Base-by-base conservation (phyloP, 2,797 vertebrate genomes). In the Gymnodraco acuticeps region DNA sequence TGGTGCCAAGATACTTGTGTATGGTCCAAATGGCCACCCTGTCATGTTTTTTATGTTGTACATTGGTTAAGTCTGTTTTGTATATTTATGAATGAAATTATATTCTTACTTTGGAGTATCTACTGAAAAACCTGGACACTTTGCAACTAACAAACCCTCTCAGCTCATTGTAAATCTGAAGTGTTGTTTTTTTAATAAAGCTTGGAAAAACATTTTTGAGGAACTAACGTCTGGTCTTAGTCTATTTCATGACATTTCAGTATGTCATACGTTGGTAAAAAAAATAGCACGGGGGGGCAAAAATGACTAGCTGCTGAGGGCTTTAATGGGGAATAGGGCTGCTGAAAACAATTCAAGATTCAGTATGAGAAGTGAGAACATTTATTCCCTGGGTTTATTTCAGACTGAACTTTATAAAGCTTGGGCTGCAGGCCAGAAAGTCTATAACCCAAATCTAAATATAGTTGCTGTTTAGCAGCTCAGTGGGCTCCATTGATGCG, bases 361-460 rank as follows among this genome's bases (percentile, higher is more conserved):
- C 46, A 41, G 11, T 15, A 6, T 31, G 3, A 52, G 16, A 53
- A 20, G 38, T 65, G 8, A 27, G n/a, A 23, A 38, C 27, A 27
- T 38, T 38, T 9, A 38, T 38, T 38, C 33, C 8, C 19, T 55
- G 42, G 58, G 43, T 58, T n/a, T 1, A 46, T 65, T 56, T 72
- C 3, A 59, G 19, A n/a, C 45, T 68, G 47, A 79, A 61, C 60
- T 59, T 53, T 48, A 5, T 0, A 15, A 71, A 46, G 55, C 31
- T 1, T 42, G 38, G 73, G 76, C 80, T 70, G 46, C 43, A 17
- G 16, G 62, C 74, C 84, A 80, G 73, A 70, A 19, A 60, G 13
- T 86, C 82, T 71, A 80, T 66, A 73, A 58, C 71, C 71, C 55
- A 65, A 82, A 83, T 73, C 89, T 92, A 93, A 93, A 93, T 86